Conservation (phyloP, 2,888 invertebrate genomes). For the Caenorhabditis doughertyi region DNA sequence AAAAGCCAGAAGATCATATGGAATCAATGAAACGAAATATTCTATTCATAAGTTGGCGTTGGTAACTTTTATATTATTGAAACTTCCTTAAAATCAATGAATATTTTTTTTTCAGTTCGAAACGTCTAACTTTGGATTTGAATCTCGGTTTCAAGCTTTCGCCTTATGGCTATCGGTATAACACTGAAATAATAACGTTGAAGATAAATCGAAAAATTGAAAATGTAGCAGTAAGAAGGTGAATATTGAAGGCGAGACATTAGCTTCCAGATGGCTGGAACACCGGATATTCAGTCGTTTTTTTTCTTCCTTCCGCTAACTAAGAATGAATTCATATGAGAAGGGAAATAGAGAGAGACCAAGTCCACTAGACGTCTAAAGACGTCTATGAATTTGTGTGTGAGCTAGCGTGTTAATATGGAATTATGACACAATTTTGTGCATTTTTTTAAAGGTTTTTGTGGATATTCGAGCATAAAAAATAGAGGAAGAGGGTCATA, state of each 20-base stretch:
- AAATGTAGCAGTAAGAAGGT: too few species aligned
- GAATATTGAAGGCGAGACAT: conserved; percentile 2
- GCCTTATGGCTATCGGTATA: too few species aligned
- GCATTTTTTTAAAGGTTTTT: background rate
- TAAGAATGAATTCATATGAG: conserved; percentile 11
- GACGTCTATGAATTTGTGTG: background rate
- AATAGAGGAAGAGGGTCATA: background rate
- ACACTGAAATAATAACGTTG: too few species aligned
- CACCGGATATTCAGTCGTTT: conserved; percentile 24
- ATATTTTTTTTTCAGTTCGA: too few species aligned
- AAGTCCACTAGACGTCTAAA: background rate
- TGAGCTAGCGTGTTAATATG: conserved; percentile 21
- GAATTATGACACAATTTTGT: conserved; percentile 8
- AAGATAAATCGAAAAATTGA: too few species aligned
- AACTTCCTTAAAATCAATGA: too few species aligned
- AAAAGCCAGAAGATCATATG: too few species aligned
- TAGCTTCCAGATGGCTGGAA: conserved; percentile 51
- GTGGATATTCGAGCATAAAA: background rate
- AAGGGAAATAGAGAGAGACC: background rate
- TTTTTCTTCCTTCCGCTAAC: background rate
- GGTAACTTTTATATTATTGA: too few species aligned
- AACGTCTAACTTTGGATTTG: too few species aligned
- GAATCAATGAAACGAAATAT: too few species aligned
- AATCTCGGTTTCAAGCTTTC: too few species aligned
- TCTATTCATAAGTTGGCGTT: too few species aligned